These are phyloP conservation scores for Luffia ferchaultella DNA, from an alignment of 2,888 invertebrate species.

Conservation along the genomic window DNA sequence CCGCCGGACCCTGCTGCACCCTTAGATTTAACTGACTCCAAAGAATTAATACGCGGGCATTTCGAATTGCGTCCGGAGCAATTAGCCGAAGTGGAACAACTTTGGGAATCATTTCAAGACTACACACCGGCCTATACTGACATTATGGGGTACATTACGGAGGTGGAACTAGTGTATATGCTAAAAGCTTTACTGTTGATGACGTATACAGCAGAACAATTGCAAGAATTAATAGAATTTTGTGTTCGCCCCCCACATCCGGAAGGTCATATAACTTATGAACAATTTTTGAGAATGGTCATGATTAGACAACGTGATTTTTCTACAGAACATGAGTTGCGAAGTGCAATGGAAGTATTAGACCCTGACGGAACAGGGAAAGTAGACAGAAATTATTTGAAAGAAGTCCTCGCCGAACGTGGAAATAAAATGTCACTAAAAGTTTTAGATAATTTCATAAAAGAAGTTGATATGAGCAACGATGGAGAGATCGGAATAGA, in stretches of 20 bases:
- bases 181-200: conserved; percentile 39
- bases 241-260: conserved; percentile 46
- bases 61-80: conserved; percentile 47
- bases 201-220: conserved; percentile 46
- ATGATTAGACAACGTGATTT: conserved; percentile 42
- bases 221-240: conserved; percentile 39
- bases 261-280: conserved; percentile 40
- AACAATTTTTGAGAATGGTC: conserved; percentile 50
- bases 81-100: conserved; percentile 42
- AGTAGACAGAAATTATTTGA: conserved; percentile 38
- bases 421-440: conserved; percentile 41
- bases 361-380: conserved; percentile 36
- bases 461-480: conserved; percentile 48
- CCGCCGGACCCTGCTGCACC: conserved; percentile 53
- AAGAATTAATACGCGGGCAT: conserved; percentile 38
- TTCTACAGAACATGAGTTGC: conserved; percentile 42
- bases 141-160: conserved; percentile 40
- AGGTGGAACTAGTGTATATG: conserved; percentile 49
- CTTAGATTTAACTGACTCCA: conserved; percentile 39
- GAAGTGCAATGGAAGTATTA: conserved; percentile 35
- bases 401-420: conserved; percentile 31
- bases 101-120: conserved; percentile 48
- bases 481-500: conserved; percentile 52
- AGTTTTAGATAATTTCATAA: conserved; percentile 37
- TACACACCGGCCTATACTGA: conserved; percentile 50